Evolutionary conservation across 2,113 vertebrate species (phyloP), one percentile per base, ranked within the genome.

Genomic region (Poeciliopsis prolifica): DNA sequence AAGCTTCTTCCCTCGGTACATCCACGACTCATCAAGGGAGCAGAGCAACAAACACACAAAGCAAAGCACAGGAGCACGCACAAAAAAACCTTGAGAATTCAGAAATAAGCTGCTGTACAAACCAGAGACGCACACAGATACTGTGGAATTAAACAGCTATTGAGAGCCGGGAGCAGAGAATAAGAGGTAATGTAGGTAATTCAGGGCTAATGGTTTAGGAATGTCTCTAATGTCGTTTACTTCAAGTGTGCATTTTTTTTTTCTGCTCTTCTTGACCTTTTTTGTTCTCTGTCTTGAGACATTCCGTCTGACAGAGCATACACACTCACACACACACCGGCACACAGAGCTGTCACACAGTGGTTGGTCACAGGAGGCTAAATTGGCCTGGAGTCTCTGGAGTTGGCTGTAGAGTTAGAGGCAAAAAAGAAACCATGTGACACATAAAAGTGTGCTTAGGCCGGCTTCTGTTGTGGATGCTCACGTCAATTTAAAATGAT

Each of bases 351-450:
- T 90, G 89, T 91, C 87, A 87, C 84, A 87, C 86, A 90, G 82
- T 83, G 79, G 79, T 70, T 88, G 84, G 81, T 84, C 84, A 89
- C 82, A 87, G 70, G 80, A 83, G 74, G 75, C 66, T 76, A 86
- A 89, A 92, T 89, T 89, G 85, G 81, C 65, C 72, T 62, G 22
- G 65, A 85, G 84, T 85, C 83, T 83, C 54, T 65, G 74, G 70
- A 77, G 79, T 74, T 80, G 78, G 70, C 76, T 67, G 44, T 64
- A 65, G 86, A 42, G 61, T 68, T 29, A 40, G 29, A 83, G 82
- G 78, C 31, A 29, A 70, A 74, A 51, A 82, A 77, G 75, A 82
- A 83, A 85, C 85, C 79, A 80, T 81, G 84, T 72, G 81, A 80
- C 80, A 73, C 63, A 91, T 86, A 69, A 80, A 82, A 68, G 72